Conservation (phyloP, 2,113 vertebrate species). For the Ophiodon elongatus region DNA sequence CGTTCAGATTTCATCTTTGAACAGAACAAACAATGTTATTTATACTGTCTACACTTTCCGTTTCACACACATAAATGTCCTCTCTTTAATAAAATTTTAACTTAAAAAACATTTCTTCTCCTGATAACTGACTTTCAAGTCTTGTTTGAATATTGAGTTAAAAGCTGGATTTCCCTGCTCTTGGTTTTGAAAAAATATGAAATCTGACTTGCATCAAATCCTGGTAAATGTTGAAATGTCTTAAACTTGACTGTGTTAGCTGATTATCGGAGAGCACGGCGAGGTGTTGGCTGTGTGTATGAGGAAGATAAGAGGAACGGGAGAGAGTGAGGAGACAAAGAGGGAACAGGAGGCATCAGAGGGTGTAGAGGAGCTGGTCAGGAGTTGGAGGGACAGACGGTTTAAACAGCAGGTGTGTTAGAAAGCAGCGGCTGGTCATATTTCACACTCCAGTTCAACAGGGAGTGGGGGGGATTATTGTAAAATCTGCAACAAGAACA, state of each 20-base stretch:
- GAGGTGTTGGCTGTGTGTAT: neutral
- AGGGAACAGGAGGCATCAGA: neutral
- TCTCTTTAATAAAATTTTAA: too few species aligned
- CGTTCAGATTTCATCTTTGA: too few species aligned
- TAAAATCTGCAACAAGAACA: conserved; percentile 8
- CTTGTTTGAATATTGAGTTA: neutral
- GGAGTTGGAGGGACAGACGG: conserved; percentile 67
- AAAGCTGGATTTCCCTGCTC: neutral
- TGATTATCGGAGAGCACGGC: neutral
- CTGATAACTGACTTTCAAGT: too few species aligned
- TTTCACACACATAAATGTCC: too few species aligned
- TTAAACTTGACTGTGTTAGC: neutral
- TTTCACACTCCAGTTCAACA: too few species aligned
- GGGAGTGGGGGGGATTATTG: neutral
- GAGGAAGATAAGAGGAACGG: neutral
- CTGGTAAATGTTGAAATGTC: neutral
- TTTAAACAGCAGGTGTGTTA: conserved; percentile 76
- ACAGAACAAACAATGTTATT: too few species aligned
- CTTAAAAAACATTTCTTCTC: too few species aligned
- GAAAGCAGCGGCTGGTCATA: conserved; percentile 36
- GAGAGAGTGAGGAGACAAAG: neutral
- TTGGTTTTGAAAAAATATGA: neutral
- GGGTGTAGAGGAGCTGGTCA: neutral
- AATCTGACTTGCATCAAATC: conserved; percentile 1
- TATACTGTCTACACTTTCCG: too few species aligned